phyloP scores from a whole-genome alignment of 2,113 vertebrate species.

The Rhegmatorhina hoffmannsi region DNA sequence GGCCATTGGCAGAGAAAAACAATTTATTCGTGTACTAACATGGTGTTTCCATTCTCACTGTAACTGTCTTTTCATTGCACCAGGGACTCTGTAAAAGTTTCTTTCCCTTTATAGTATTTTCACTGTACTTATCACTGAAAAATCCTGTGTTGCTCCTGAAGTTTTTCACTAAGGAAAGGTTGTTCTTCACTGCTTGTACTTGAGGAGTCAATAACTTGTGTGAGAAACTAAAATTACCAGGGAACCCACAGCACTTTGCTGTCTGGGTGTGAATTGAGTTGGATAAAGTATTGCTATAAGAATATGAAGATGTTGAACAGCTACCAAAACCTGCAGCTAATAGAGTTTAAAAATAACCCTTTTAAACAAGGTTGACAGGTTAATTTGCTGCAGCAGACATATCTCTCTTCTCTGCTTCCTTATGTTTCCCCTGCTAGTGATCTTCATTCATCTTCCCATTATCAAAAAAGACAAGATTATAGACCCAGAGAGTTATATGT shows the following conservation, averaged over 20 bases:
- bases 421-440: conserved; percentile 68
- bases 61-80: neutral
- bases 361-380: conserved; percentile 71
- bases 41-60: neutral
- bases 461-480: conserved; percentile 69
- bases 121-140: neutral
- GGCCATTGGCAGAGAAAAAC: neutral
- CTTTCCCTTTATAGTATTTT: neutral
- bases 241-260: neutral
- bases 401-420: conserved; percentile 55
- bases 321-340: conserved; percentile 40
- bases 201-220: neutral
- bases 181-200: neutral
- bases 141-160: neutral
- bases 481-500: conserved; percentile 58
- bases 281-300: neutral
- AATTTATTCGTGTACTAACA: neutral
- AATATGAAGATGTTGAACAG: conserved; percentile 55
- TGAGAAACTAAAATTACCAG: neutral
- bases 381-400: conserved; percentile 62
- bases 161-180: neutral
- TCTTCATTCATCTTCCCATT: conserved; percentile 70
- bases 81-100: neutral
- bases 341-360: conserved; percentile 68
- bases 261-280: neutral